Conservation (phyloP, 2,797 vertebrate species). For the Psittacula echo region DNA sequence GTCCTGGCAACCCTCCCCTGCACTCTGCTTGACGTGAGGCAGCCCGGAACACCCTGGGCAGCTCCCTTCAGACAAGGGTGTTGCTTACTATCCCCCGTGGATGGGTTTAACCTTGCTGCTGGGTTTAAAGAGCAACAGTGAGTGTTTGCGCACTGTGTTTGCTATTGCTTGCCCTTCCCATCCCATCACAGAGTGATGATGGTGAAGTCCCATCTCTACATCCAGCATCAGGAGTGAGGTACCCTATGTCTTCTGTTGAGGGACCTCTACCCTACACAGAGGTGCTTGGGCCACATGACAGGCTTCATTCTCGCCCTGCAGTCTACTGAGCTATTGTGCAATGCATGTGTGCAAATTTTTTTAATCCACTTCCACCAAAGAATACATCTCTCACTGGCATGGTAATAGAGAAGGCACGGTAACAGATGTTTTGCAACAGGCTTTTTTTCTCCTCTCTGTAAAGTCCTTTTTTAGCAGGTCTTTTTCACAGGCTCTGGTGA, state of each 20-base stretch:
- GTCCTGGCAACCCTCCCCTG: neutral
- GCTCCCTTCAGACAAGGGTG: no score
- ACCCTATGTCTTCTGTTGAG: fast-evolving
- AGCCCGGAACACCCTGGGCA: fast-evolving
- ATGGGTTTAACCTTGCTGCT: neutral
- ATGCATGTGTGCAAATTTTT: fast-evolving
- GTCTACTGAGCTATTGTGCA: neutral
- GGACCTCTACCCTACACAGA: neutral
- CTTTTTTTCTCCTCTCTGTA: neutral
- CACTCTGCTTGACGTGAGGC: fast-evolving
- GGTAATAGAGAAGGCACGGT: neutral
- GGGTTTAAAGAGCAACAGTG: neutral
- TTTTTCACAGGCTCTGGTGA: neutral
- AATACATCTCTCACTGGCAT: neutral
- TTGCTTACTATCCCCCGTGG: neutral
- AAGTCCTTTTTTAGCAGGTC: neutral
- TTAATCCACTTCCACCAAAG: neutral
- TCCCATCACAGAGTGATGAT: neutral
- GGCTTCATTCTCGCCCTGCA: neutral
- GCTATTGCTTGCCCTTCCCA: neutral
- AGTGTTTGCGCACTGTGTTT: neutral
- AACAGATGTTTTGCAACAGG: neutral
- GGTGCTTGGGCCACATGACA: fast-evolving
- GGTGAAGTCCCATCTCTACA: neutral
- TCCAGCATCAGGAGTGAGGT: neutral